Percentiles rank a stretch among this genome's conserved stretches.
Evolutionary conservation across 2,113 vertebrate genomes (phyloP).

Genomic region (Amazona guildingii): DNA sequence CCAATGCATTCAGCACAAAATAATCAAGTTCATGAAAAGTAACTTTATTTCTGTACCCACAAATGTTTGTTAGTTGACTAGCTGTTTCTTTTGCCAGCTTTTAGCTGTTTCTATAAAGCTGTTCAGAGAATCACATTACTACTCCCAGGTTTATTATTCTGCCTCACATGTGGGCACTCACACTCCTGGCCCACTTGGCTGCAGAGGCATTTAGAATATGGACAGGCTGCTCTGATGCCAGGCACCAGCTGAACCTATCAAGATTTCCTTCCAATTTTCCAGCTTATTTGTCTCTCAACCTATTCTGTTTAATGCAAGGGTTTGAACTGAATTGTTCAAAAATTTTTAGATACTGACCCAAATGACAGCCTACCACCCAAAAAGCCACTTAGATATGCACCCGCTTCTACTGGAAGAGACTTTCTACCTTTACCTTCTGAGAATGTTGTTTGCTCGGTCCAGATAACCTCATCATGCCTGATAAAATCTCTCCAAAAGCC

Average conservation of each 20-base stretch:
- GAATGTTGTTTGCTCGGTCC: background rate
- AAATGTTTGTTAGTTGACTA: background rate
- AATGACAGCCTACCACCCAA: background rate
- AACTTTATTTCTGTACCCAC: background rate
- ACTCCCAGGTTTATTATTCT: background rate
- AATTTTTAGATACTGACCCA: background rate
- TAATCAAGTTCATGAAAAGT: background rate
- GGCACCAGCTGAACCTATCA: background rate
- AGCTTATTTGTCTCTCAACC: background rate
- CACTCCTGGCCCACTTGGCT: background rate
- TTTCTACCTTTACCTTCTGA: background rate
- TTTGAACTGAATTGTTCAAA: background rate
- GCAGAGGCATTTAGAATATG: background rate
- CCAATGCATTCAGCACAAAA: background rate
- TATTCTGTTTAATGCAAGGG: background rate
- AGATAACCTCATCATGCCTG: background rate
- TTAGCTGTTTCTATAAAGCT: background rate
- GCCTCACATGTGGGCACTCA: background rate
- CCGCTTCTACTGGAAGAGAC: background rate
- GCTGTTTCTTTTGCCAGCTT: background rate
- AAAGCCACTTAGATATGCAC: background rate
- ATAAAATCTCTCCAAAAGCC: background rate
- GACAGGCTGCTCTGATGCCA: background rate
- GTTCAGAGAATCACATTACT: background rate
- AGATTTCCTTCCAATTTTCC: background rate